These are phyloP conservation scores for Drosophila nr. perissopoda DNA, from an alignment of 2,888 invertebrate genomes.

Conservation along the genomic window DNA sequence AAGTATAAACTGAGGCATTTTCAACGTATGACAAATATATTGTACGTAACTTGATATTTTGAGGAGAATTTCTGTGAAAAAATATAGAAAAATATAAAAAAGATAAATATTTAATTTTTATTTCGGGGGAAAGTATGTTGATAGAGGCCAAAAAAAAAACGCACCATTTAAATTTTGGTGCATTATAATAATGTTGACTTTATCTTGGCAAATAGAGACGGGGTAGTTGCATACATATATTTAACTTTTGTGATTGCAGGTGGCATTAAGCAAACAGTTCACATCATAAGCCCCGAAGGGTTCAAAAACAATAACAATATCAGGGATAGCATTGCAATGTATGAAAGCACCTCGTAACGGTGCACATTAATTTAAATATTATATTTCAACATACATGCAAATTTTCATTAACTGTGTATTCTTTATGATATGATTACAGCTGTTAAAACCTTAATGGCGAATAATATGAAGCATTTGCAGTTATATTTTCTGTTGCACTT, in stretches of 20 bases:
- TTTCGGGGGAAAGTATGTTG: slow-evolving; percentile 23
- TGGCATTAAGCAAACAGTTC: slow-evolving; percentile 67
- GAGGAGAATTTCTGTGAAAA: slow-evolving; percentile 83
- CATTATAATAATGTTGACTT: slow-evolving; percentile 63
- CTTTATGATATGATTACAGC: slow-evolving; percentile 24
- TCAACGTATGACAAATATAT: slow-evolving; percentile 78
- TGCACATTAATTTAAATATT: slow-evolving; percentile 60
- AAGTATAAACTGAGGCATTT: slow-evolving; percentile 77
- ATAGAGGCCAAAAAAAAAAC: neutral
- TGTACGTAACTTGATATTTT: slow-evolving; percentile 84
- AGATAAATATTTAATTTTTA: slow-evolving; percentile 48
- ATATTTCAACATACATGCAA: slow-evolving; percentile 40
- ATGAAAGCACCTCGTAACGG: slow-evolving; percentile 41
- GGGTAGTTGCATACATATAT: slow-evolving; percentile 26
- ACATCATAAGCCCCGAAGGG: slow-evolving; percentile 70
- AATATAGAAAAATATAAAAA: slow-evolving; percentile 70
- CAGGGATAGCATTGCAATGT: slow-evolving; percentile 21
- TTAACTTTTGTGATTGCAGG: slow-evolving; percentile 65
- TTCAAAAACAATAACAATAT: slow-evolving; percentile 26
- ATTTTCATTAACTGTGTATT: slow-evolving; percentile 27
- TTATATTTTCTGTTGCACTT: slow-evolving; percentile 12
- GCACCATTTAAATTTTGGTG: slow-evolving; percentile 20
- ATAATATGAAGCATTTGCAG: slow-evolving; percentile 9
- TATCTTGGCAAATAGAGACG: slow-evolving; percentile 25
- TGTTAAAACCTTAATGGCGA: neutral